Evolutionary conservation across 2,888 invertebrate genomes (phyloP).

Genomic region (Napeogenes sylphis): DNA sequence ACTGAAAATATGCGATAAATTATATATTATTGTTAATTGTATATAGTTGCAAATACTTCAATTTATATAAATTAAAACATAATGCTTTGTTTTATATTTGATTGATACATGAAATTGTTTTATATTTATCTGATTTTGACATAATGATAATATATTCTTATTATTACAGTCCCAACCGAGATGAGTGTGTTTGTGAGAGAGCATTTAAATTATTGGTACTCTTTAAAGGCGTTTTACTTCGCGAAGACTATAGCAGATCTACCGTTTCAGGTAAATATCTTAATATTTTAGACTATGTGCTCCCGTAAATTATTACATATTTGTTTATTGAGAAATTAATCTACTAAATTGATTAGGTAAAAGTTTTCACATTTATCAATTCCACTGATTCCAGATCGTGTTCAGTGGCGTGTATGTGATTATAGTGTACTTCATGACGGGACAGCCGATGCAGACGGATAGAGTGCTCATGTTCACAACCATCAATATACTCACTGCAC

Average conservation of each 20-base stretch:
- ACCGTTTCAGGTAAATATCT: slow-evolving; percentile 90
- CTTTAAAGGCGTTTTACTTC: slow-evolving; percentile 96
- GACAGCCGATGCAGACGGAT: slow-evolving; percentile 92
- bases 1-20: too few species aligned
- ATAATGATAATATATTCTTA: too few species aligned
- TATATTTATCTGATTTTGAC: too few species aligned
- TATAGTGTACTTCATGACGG: slow-evolving; percentile 96
- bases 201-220: slow-evolving; percentile 98
- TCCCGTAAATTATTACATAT: neutral
- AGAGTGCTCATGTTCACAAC: slow-evolving; percentile 89
- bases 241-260: slow-evolving; percentile 97
- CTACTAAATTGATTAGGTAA: too few species aligned
- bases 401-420: slow-evolving; percentile 91
- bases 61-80: too few species aligned
- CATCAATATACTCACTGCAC: slow-evolving; percentile 86
- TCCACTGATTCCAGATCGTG: slow-evolving; percentile 79
- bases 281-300: neutral
- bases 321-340: too few species aligned
- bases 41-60: too few species aligned
- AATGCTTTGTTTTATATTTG: too few species aligned
- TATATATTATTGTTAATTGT: too few species aligned
- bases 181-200: slow-evolving; percentile 97
- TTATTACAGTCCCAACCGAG: slow-evolving; percentile 91
- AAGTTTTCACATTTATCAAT: neutral
- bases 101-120: too few species aligned